These are phyloP conservation scores for Pyrrhosoma nymphula DNA, from an alignment of 2,888 invertebrate genomes.

Conservation along the genomic window DNA sequence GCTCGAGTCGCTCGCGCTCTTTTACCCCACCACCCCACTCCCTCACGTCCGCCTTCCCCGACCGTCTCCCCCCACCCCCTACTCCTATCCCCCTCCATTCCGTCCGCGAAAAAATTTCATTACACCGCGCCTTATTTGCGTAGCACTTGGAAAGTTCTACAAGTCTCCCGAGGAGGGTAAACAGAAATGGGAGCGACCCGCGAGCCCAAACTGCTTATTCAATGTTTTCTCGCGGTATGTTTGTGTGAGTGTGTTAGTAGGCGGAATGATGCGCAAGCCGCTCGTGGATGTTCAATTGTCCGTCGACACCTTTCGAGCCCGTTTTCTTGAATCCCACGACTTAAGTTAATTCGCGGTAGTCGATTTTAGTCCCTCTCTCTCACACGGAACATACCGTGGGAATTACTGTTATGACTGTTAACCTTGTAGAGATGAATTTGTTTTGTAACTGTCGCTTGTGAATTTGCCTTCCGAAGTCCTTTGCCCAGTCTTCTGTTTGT, in stretches of 20 bases:
- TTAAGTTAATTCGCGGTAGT: not conserved
- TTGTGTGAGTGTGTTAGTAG: not conserved
- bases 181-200: not conserved
- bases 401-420: too few relatives aligned
- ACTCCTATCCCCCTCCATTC: not conserved
- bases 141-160: constrained; percentile 47
- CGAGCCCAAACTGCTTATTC: not conserved
- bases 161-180: constrained; percentile 24
- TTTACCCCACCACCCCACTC: not conserved
- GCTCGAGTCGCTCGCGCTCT: too few relatives aligned
- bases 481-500: too few relatives aligned
- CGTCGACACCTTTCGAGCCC: not conserved
- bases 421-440: too few relatives aligned
- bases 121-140: constrained; percentile 47
- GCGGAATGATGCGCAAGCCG: not conserved
- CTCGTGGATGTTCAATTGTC: constrained; percentile 8
- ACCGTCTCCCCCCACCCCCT: not conserved
- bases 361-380: not conserved
- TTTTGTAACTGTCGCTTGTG: too few relatives aligned
- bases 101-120: not conserved
- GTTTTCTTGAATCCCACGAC: not conserved
- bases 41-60: not conserved
- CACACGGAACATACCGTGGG: not conserved
- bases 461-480: too few relatives aligned
- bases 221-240: not conserved